A percentile compares a stretch with the other conserved stretches of the same genome.
phyloP scores from a whole-genome alignment of 2,113 vertebrate species.

The Salvelinus alpinus region DNA sequence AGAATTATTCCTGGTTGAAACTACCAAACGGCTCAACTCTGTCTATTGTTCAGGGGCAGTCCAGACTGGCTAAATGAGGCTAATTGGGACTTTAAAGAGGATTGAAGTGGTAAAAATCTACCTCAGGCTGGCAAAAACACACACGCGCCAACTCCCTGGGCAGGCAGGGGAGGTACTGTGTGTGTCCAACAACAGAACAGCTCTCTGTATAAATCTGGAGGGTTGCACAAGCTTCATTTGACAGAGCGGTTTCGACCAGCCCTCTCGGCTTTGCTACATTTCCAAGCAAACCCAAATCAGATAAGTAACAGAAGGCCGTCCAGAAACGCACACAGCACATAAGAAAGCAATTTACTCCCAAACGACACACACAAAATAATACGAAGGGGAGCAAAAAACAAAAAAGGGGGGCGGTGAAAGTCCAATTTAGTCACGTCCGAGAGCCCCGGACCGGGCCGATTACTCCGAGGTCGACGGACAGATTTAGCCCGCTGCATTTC shows the following conservation, averaged over 20 bases:
- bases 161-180: slow-evolving; percentile 17
- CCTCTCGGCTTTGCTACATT: slow-evolving; percentile 9
- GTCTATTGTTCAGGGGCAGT: background rate
- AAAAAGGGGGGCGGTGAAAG: slow-evolving; percentile 38
- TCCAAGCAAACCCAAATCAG: slow-evolving; percentile 54
- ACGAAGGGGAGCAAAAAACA: slow-evolving; percentile 24
- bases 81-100: slow-evolving; percentile 34
- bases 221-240: slow-evolving; percentile 20
- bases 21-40: background rate
- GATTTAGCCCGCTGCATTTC: slow-evolving; percentile 43
- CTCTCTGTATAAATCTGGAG: slow-evolving; percentile 1
- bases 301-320: slow-evolving; percentile 48
- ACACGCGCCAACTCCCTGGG: background rate
- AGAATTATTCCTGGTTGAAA: no score
- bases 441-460: slow-evolving; percentile 43
- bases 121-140: slow-evolving; percentile 18
- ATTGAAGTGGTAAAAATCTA: slow-evolving; percentile 3
- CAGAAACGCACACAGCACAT: slow-evolving; percentile 61
- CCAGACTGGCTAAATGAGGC: slow-evolving; percentile 23
- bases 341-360: slow-evolving; percentile 75
- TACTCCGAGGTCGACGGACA: slow-evolving; percentile 32
- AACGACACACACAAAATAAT: slow-evolving; percentile 53
- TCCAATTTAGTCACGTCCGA: slow-evolving; percentile 63
- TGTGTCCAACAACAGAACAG: background rate
- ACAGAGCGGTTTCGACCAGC: slow-evolving; percentile 25